A percentile compares a stretch with the other conserved stretches of the same genome.
phyloP scores from a whole-genome alignment of 2,888 invertebrate species.

The Dynastes hyllus region DNA sequence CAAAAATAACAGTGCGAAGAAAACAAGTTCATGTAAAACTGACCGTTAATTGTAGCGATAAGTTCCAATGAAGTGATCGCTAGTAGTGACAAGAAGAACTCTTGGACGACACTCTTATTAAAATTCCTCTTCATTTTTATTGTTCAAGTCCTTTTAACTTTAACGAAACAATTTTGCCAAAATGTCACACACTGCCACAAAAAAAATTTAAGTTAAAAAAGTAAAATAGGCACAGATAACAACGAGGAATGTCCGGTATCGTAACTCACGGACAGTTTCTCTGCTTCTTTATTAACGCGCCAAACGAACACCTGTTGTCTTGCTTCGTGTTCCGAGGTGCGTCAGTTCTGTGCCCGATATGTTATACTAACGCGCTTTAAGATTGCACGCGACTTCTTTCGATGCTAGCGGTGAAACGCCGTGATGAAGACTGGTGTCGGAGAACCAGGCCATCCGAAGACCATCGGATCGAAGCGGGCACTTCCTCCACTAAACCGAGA shows the following conservation, averaged over 20 bases:
- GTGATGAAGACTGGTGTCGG: slow-evolving; percentile 56
- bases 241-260: too few species aligned
- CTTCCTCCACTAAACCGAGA: slow-evolving; percentile 29
- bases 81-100: slow-evolving; percentile 14
- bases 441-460: slow-evolving; percentile 61
- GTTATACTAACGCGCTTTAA: neutral
- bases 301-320: slow-evolving; percentile 4
- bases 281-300: neutral
- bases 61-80: slow-evolving; percentile 55
- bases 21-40: slow-evolving; percentile 42
- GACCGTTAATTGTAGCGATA: slow-evolving; percentile 55
- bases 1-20: slow-evolving; percentile 13
- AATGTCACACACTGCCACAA: neutral
- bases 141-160: neutral
- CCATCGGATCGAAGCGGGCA: slow-evolving; percentile 48
- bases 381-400: slow-evolving; percentile 25
- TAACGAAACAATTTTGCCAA: neutral
- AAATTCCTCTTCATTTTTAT: neutral
- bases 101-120: neutral
- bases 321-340: slow-evolving; percentile 1
- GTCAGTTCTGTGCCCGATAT: neutral
- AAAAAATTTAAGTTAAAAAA: neutral
- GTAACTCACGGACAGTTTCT: neutral
- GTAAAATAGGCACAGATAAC: too few species aligned
- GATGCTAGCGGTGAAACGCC: slow-evolving; percentile 37